Conservation (phyloP, 2,888 invertebrate genomes). For the Minunthozetes semirufus region DNA sequence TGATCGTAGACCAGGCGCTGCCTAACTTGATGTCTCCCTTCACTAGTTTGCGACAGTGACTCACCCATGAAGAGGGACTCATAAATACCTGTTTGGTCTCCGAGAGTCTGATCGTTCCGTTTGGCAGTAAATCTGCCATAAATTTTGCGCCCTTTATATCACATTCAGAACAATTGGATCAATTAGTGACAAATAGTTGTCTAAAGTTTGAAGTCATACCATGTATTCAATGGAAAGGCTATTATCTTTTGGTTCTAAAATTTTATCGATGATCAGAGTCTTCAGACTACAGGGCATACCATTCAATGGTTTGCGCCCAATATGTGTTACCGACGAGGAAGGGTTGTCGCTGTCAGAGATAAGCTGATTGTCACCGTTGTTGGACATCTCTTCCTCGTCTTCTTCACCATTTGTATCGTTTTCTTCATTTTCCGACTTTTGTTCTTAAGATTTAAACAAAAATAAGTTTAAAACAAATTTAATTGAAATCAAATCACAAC, state of each 20-base stretch:
- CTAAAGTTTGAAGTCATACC: constrained; percentile 52
- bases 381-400: constrained; percentile 12
- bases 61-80: constrained; percentile 87
- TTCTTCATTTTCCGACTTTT: constrained; percentile 15
- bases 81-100: constrained; percentile 76
- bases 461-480: background rate
- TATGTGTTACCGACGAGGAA: constrained; percentile 16
- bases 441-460: background rate
- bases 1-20: constrained; percentile 77
- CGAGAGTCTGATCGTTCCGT: constrained; percentile 80
- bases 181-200: background rate
- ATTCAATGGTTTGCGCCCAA: constrained; percentile 37
- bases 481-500: background rate
- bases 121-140: constrained; percentile 72
- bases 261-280: constrained; percentile 75
- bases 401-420: constrained; percentile 15
- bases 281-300: constrained; percentile 53
- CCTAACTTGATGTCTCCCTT: constrained; percentile 73
- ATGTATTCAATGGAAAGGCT: constrained; percentile 83
- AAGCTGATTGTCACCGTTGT: background rate
- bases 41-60: constrained; percentile 80
- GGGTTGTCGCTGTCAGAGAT: background rate
- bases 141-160: constrained; percentile 70
- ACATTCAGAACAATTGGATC: background rate
- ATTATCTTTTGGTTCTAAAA: constrained; percentile 72